These are phyloP conservation scores for Gymnobelideus leadbeateri DNA, from an alignment of 2,113 vertebrate species.

Conservation along the genomic window DNA sequence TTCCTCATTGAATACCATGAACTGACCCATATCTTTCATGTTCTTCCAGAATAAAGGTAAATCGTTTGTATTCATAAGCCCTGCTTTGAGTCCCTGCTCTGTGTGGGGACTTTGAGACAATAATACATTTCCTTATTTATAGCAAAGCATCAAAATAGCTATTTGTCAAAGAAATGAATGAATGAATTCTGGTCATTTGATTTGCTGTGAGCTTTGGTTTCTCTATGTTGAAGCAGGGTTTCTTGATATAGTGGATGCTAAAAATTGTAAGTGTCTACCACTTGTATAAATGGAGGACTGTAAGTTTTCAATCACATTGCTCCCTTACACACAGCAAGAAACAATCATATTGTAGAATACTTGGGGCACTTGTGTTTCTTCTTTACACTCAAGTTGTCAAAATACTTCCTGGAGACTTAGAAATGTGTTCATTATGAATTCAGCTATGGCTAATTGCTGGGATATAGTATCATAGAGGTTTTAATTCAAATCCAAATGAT, in stretches of 20 bases:
- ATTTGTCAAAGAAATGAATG: background rate
- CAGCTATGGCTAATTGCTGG: background rate
- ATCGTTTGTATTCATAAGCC: background rate
- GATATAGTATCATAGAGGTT: background rate
- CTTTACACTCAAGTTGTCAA: background rate
- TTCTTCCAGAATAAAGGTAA: background rate
- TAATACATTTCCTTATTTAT: background rate
- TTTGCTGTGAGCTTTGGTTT: background rate
- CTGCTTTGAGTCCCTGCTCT: background rate
- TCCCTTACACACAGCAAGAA: background rate
- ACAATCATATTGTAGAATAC: background rate
- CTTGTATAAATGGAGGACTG: background rate
- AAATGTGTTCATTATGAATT: background rate
- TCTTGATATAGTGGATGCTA: background rate
- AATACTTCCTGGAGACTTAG: background rate
- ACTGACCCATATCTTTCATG: background rate
- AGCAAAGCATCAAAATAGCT: background rate
- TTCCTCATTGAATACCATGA: background rate
- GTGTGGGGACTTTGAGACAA: background rate
- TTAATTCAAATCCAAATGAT: background rate
- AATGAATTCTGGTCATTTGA: background rate
- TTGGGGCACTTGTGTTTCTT: background rate
- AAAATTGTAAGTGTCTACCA: background rate
- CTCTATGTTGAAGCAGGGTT: background rate
- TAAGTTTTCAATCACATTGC: background rate